These are phyloP conservation scores for Chromis chromis DNA, from an alignment of 2,797 vertebrate species.

Conservation along the genomic window DNA sequence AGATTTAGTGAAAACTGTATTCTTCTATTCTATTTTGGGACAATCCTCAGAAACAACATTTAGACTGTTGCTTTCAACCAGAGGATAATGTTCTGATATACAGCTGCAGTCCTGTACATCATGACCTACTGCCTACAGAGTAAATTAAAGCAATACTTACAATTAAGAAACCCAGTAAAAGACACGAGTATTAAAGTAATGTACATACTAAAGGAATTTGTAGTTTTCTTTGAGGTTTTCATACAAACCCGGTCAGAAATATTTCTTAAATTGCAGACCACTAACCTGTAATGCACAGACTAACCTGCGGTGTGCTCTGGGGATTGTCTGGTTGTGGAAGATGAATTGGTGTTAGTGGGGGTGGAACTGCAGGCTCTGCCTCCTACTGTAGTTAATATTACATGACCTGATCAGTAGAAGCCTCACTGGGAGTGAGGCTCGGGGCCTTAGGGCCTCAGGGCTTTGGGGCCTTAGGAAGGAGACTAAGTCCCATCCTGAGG, in stretches of 20 bases:
- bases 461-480: neutral
- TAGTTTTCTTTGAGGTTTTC: neutral
- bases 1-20: neutral
- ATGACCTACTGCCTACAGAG: neutral
- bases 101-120: neutral
- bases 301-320: conserved; percentile 4
- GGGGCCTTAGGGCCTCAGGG: conserved; percentile 10
- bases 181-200: too few species aligned
- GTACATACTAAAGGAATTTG: too few species aligned
- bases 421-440: conserved; percentile 10
- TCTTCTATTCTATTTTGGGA: neutral
- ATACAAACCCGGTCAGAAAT: neutral
- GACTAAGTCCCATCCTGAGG: conserved; percentile 2
- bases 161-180: too few species aligned
- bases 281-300: neutral
- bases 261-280: rapidly evolving
- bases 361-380: conserved; percentile 2
- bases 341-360: conserved; percentile 11
- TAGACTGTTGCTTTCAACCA: neutral
- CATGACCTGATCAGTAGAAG: conserved; percentile 64
- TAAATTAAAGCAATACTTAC: neutral
- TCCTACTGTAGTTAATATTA: conserved; percentile 57
- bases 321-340: conserved; percentile 3
- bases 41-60: neutral
- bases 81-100: neutral